phyloP scores from a whole-genome alignment of 1,140 invertebrate genomes.

The Drosophila athabasca region DNA sequence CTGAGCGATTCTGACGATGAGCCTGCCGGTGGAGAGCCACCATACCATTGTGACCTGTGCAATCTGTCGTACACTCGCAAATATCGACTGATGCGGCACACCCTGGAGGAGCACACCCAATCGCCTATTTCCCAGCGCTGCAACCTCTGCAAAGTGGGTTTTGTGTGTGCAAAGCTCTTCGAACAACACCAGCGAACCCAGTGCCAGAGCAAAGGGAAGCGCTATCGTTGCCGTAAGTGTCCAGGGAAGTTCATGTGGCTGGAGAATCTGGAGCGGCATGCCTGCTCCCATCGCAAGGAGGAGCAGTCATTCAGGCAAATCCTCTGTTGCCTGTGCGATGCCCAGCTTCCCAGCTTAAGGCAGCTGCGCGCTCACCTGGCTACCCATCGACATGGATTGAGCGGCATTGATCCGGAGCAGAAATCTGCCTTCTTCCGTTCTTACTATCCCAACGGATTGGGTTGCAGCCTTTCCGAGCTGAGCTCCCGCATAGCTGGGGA shows the following conservation, averaged over 20 bases:
- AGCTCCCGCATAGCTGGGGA: conserved; percentile 48
- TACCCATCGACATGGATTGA: conserved; percentile 50
- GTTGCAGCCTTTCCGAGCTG: conserved; percentile 40
- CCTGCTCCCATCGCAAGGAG: conserved; percentile 36
- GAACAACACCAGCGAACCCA: conserved; percentile 60
- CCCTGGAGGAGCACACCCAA: conserved; percentile 55
- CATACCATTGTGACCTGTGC: conserved; percentile 59
- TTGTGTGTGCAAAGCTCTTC: conserved; percentile 55
- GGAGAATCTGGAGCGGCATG: conserved; percentile 64
- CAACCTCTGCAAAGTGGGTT: conserved; percentile 61
- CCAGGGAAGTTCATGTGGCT: conserved; percentile 76
- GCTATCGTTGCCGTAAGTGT: conserved; percentile 58
- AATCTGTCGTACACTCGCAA: conserved; percentile 49
- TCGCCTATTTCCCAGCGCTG: conserved; percentile 45
- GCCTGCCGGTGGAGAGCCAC: background rate
- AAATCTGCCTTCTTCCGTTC: conserved; percentile 46
- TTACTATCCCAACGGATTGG: conserved; percentile 47
- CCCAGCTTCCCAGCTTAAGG: conserved; percentile 33
- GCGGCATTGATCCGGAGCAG: conserved; percentile 38
- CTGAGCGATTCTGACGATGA: conserved; percentile 74
- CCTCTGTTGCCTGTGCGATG: conserved; percentile 56
- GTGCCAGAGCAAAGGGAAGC: conserved; percentile 52
- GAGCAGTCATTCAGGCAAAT: conserved; percentile 22
- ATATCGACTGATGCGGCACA: conserved; percentile 59
- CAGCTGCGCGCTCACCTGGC: conserved; percentile 52